Evolutionary conservation across 2,888 invertebrate species (phyloP), one percentile per base, ranked within the genome.

Genomic region (Xestia rhomboidea): DNA sequence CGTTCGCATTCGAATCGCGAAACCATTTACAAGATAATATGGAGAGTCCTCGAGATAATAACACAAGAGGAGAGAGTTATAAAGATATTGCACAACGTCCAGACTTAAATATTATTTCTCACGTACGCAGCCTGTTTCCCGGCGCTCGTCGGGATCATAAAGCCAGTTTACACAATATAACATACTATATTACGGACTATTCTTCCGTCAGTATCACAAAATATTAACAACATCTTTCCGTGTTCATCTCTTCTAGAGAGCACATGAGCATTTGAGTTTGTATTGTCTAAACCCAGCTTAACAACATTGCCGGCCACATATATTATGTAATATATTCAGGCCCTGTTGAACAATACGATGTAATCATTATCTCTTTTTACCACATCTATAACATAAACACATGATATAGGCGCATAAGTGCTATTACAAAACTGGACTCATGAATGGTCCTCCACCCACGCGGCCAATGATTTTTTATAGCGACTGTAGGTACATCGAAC

Each of bases 401-500:
- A 81, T 77, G 63, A 73, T 87, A 81, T 74, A 78, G 81, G 62
- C 81, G 76, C 76, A 81, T 78, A 85, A 82, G 84, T 79, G 85
- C 88, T 90, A 89, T 92, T 91, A 91, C 90, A 87, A 92, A 90
- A 91, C 89, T 90, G 90, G 91, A 88, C 87, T 91, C 87, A 90
- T 93, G 93, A 93, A 93, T 93, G 93, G 90, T 87, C 87, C 89
- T 90, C 90, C 89, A 82, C 93, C 93, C 89, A 92, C 92, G 87
- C 88, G 73, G 75, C 71, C 87, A 85, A 86, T 87, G 88, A 87
- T 87, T 91, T 91, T 91, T 90, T 92, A 89, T 90, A 88, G 87
- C 86, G 80, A 68, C 79, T 71, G 81, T 62, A 62, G 30, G 62
- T 84, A 87, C 87, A 86, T 88, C 92, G 86, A 93, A 94, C 94